Base-by-base conservation (phyloP, 2,888 invertebrate genomes). In the Synanthedon formicaeformis region DNA sequence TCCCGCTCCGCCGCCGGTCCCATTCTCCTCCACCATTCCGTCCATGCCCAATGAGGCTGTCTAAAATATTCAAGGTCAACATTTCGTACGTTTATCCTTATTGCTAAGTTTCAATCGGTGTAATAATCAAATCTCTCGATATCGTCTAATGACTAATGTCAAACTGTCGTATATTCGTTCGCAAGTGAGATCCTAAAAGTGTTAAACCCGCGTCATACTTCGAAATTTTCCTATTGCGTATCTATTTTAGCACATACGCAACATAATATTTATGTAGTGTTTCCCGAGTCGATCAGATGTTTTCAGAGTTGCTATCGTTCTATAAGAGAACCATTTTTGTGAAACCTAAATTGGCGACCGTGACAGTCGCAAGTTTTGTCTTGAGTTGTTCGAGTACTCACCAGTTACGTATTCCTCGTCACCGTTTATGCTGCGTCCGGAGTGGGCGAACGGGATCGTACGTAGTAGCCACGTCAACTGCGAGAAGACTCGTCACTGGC, bases 381-480 rank as follows among this genome's bases (percentile, higher is more conserved):
- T 86, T 84, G 84, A 69, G 68, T 45, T 34, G 34, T 76, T 78
- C 78, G 80, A 90, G 91, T 91, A 93, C 92, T 93, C 92, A 93
- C 93, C 93, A 92, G 94, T 94, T 95, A 94, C 94, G 94, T 94
- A 94, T 94, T 94, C 93, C 93, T 94, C 94, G 94, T 95, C 94
- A 94, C 94, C 92, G 92, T 92, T 91, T 94, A 93, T 93, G 93
- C 93, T 92, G 94, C 93, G 92, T 93, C 93, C 93, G 93, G 94
- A 94, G 93, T 94, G 94, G 94, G 93, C 92, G 94, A 94, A 92
- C 91, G 92, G 91, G 92, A 92, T 92, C 91, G 93, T 94, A 95
- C 94, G 95, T 95, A 95, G 93, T 91, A 93, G 93, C 93, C 93
- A 93, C 93, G 93, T 94, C 93, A 93, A 93, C 93, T 92, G 91